Conservation (phyloP, 1,140 invertebrate species). For the Leptopilina boulardi region DNA sequence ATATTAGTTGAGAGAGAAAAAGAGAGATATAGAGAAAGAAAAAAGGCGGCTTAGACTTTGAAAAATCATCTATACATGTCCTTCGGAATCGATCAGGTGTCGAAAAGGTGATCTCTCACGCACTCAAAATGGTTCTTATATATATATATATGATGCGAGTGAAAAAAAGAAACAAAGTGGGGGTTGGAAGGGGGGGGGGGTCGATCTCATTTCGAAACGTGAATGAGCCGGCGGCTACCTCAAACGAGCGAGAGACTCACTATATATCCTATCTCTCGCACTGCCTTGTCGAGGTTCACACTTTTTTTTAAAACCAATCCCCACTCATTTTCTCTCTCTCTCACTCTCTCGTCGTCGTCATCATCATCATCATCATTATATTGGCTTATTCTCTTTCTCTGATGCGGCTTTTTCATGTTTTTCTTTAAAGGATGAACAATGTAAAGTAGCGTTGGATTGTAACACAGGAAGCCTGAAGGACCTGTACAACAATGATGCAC, state of each 20-base stretch:
- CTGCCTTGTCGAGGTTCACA: slow-evolving; percentile 52
- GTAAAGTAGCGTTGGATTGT: no score
- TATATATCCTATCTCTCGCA: no score
- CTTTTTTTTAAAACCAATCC: slow-evolving; percentile 54
- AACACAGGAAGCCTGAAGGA: no score
- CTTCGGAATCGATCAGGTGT: slow-evolving; percentile 27
- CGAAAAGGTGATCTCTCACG: slow-evolving; percentile 34
- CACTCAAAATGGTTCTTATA: not conserved
- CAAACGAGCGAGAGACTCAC: no score
- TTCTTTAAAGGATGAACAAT: no score
- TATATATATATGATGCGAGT: no score
- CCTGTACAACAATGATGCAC: no score
- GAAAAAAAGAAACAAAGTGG: slow-evolving; percentile 46
- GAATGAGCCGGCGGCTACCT: slow-evolving; percentile 69
- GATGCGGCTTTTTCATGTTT: no score
- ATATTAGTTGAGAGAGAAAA: no score
- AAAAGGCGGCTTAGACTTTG: not conserved
- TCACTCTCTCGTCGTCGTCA: no score
- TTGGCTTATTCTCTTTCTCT: no score
- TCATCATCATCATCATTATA: no score
- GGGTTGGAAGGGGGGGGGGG: slow-evolving; percentile 54
- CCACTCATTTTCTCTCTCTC: slow-evolving; percentile 44
- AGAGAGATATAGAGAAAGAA: not conserved
- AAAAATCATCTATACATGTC: not conserved
- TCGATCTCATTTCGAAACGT: slow-evolving; percentile 70